These are phyloP conservation scores for Ciconia nigra DNA, from an alignment of 2,797 vertebrate species.

Conservation along the genomic window DNA sequence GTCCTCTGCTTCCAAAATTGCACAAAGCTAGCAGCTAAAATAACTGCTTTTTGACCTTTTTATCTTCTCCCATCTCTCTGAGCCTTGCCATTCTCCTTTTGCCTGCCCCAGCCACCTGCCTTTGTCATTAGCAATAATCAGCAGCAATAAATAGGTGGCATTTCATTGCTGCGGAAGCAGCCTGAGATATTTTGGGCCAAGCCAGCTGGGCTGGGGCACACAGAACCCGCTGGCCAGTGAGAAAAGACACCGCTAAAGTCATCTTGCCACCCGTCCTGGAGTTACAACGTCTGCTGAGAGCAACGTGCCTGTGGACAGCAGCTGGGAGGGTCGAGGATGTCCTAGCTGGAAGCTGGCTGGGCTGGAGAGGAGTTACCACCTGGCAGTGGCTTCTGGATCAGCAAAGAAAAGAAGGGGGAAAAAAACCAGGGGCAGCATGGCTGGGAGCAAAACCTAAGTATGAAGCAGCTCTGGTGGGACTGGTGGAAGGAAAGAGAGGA, in stretches of 20 bases:
- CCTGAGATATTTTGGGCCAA: slow-evolving; percentile 29
- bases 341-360: not conserved
- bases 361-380: not conserved
- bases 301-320: not conserved
- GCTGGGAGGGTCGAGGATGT: not conserved
- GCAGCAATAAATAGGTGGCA: slow-evolving; percentile 44
- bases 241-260: not conserved
- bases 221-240: not conserved
- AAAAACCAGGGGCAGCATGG: not conserved
- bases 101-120: not conserved
- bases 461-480: not conserved
- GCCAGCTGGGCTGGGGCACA: not conserved
- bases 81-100: not conserved
- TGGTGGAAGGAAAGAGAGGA: not conserved
- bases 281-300: not conserved
- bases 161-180: slow-evolving; percentile 28
- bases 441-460: not conserved
- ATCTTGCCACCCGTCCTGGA: not conserved
- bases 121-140: slow-evolving; percentile 43
- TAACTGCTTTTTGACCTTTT: slow-evolving; percentile 45
- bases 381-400: not conserved
- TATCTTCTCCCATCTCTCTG: not conserved
- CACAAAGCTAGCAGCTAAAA: slow-evolving; percentile 4
- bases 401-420: not conserved
- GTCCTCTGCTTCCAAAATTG: slow-evolving; percentile 33